Base-by-base conservation (phyloP, 2,888 invertebrate genomes). In the Drosophila pseudotakahashii region DNA sequence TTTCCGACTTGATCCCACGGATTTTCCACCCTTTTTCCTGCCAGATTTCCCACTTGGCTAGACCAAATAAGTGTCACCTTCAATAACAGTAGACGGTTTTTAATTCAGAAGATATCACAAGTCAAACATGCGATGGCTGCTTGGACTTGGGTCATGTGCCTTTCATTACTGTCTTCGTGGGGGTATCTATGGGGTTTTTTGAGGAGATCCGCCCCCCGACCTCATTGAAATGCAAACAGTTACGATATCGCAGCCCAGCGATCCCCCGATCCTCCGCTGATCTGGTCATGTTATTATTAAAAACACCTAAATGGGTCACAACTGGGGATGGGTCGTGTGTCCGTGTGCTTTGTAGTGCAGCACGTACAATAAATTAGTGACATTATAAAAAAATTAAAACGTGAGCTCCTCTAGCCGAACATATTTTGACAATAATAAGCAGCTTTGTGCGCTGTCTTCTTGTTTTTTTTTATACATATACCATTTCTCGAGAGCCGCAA, bases 301-400 rank as follows among this genome's bases (percentile, higher is more conserved):
- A 84, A 73, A 81, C 84, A 86, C 81, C 87, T 69, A 82, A 82
- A 87, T 87, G 77, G 87, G 82, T 81, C 82, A 81, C 71, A 41
- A 13, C 13, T 45, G 45, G 48, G 63, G 51, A 36, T 57, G 52
- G 60, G 32, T 59, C 62, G 55, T 60, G 60, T 32, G 48, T 55
- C 23, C 51, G 58, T 44, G 75, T 81, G 77, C 55, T 81, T 79
- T 82, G 85, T 82, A 75, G 81, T 84, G 87, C 82, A 84, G 79
- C 82, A 82, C 82, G 82, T 82, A 82, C 87, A 81, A 84, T 82
- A 82, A 82, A 82, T 82, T 82, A 82, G 82, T 84, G 81, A 84
- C 79, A 82, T 82, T 82, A 82, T 82, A 87, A 76, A 77, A 86
- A 82, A 86, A 87, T 82, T 87, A 82, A 82, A 82, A 84, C 82